Conservation (phyloP, 2,113 vertebrate species). For the Acrocephalus kingi region DNA sequence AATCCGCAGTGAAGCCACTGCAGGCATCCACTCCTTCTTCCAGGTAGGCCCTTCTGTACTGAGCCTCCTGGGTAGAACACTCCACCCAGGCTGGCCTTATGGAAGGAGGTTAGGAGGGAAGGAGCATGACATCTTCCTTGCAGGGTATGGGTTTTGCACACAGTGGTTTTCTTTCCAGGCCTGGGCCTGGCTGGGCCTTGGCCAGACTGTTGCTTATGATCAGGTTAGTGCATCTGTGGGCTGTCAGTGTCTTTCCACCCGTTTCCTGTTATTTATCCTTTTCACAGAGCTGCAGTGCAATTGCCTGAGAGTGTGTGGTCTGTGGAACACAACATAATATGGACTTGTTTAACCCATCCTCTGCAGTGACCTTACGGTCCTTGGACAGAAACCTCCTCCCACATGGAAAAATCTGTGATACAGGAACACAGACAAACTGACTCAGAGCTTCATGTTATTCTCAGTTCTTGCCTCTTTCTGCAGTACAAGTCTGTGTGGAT, state of each 20-base stretch:
- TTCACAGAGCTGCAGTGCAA: not conserved
- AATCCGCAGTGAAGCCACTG: conserved; percentile 88
- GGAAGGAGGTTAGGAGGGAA: not conserved
- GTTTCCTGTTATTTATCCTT: not conserved
- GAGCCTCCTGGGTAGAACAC: rapidly evolving
- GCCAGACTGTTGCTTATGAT: not conserved
- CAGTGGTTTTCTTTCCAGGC: not conserved
- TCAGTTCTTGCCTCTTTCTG: not conserved
- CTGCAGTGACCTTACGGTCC: not conserved
- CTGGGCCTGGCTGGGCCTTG: not conserved
- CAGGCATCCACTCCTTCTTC: conserved; percentile 88
- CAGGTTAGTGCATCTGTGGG: not conserved
- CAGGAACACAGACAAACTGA: not conserved
- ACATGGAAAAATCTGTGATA: not conserved
- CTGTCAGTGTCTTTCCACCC: not conserved
- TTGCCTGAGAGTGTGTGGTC: not conserved
- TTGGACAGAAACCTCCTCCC: conserved; percentile 7
- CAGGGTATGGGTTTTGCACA: not conserved
- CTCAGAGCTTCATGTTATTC: not conserved
- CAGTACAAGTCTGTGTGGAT: not conserved
- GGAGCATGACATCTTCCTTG: not conserved
- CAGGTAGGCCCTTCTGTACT: conserved; percentile 72
- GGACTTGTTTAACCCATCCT: not conserved
- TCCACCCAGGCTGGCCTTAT: not conserved
- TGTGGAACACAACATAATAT: not conserved